These are phyloP conservation scores for Emberiza fucata DNA, from an alignment of 2,113 vertebrate genomes.

Conservation along the genomic window DNA sequence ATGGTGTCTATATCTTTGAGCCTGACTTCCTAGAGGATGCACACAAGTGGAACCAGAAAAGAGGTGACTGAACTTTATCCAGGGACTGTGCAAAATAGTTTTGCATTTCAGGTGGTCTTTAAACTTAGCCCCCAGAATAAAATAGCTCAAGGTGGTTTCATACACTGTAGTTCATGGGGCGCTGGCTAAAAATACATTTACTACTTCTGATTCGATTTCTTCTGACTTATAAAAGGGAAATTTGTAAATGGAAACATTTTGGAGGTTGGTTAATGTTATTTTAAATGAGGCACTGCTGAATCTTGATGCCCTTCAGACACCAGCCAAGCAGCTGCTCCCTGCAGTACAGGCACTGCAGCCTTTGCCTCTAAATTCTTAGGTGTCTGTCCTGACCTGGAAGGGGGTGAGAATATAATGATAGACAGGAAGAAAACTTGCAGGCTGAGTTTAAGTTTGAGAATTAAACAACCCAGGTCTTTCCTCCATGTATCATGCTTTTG, in stretches of 20 bases:
- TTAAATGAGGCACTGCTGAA: background rate
- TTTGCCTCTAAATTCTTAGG: background rate
- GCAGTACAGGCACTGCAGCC: accelerated
- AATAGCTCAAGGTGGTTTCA: background rate
- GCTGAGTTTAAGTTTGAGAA: background rate
- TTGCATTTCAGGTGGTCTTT: background rate
- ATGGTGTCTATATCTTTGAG: constrained; percentile 74
- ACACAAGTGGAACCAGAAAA: constrained; percentile 80
- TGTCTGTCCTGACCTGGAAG: background rate
- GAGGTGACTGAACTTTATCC: constrained; percentile 61
- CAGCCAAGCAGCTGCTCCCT: background rate
- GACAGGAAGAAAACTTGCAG: background rate
- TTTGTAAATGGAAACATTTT: background rate
- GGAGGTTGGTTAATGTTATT: background rate
- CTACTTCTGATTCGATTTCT: background rate
- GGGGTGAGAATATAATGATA: background rate
- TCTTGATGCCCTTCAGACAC: background rate
- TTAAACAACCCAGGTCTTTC: background rate
- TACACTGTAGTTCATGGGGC: background rate
- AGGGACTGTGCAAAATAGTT: background rate
- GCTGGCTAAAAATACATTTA: background rate
- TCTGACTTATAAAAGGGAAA: background rate
- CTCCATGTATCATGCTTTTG: background rate
- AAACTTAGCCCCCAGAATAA: background rate
- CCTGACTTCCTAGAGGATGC: constrained; percentile 75